phyloP scores from a whole-genome alignment of 30 jellyfish, hydroid and myxozoan genomes.

The Turritopsis dohrnii region DNA sequence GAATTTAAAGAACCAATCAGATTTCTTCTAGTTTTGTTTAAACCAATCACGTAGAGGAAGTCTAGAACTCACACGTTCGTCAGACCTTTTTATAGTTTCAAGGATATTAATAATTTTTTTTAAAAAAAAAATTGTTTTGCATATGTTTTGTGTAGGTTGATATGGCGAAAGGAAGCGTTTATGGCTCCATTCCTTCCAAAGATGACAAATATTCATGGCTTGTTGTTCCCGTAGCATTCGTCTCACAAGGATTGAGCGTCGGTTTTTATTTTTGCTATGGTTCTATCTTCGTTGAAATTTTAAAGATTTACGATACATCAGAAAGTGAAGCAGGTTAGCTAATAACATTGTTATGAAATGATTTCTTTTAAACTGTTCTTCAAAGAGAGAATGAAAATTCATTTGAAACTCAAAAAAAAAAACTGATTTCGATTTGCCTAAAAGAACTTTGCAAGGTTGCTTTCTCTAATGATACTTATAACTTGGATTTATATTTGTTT shows the following conservation, averaged over 20 bases:
- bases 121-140: neutral
- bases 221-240: conserved; percentile 46
- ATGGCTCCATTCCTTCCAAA: neutral
- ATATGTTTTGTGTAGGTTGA: neutral
- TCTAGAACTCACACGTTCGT: neutral
- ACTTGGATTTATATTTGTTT: neutral
- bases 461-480: neutral
- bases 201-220: conserved; percentile 51
- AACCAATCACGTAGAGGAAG: neutral
- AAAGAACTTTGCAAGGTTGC: neutral
- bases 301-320: conserved; percentile 46
- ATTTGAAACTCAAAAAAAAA: neutral
- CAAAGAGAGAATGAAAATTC: neutral
- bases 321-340: conserved; percentile 82
- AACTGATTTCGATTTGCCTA: too few species aligned
- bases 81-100: neutral
- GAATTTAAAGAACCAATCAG: neutral
- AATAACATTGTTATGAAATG: neutral
- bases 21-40: neutral
- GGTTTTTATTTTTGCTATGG: conserved; percentile 82
- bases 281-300: conserved; percentile 65
- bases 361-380: neutral
- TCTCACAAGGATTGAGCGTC: conserved; percentile 69
- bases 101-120: neutral
- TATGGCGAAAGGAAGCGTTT: neutral